Conservation (phyloP, 2,113 vertebrate species). For the Fukomys damarensis region DNA sequence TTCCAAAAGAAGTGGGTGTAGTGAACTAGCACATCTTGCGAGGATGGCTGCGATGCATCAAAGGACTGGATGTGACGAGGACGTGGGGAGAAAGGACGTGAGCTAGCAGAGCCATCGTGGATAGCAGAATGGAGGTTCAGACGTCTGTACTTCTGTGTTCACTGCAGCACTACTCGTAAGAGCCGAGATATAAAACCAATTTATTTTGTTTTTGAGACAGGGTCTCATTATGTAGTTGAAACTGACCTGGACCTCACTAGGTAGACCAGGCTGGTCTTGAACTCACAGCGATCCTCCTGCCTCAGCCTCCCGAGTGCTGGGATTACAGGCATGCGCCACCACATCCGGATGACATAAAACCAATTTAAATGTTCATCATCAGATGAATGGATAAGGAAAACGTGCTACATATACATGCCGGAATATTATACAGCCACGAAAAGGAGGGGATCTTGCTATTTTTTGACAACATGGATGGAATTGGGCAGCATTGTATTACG, state of each 20-base stretch:
- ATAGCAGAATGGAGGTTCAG: not conserved
- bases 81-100: not conserved
- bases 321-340: too few species aligned
- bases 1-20: not conserved
- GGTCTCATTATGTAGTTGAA: too few species aligned
- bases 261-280: too few species aligned
- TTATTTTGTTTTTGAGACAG: too few species aligned
- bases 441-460: not conserved
- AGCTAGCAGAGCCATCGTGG: not conserved
- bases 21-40: too few species aligned
- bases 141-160: not conserved
- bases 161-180: not conserved
- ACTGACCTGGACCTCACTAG: too few species aligned
- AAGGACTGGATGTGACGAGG: not conserved
- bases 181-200: not conserved
- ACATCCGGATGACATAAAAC: too few species aligned
- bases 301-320: too few species aligned
- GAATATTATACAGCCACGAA: not conserved
- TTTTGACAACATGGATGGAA: not conserved
- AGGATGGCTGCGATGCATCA: not conserved
- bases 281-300: too few species aligned
- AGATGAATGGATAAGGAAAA: not conserved
- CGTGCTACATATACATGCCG: too few species aligned
- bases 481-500: not conserved
- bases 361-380: too few species aligned